Evolutionary conservation across 2,113 vertebrate species (phyloP).

Genomic region (Xenopus laevis): DNA sequence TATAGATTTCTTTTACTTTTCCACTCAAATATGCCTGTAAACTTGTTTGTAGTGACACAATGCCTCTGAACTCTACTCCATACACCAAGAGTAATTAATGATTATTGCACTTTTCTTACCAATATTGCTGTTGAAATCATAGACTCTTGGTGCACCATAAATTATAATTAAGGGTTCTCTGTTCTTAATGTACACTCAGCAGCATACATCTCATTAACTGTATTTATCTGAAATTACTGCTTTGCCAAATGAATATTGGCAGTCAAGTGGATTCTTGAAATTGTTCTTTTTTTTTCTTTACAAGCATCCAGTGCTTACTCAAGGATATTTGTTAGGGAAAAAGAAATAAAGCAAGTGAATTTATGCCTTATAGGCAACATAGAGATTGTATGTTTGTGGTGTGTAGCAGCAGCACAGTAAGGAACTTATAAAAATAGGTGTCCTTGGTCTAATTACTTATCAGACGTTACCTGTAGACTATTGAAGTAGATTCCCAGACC

Average conservation of each 20-base stretch:
- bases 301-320: background rate
- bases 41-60: background rate
- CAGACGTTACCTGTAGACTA: no score
- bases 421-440: no score
- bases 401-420: no score
- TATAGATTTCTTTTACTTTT: background rate
- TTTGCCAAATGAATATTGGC: slow-evolving; percentile 42
- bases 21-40: background rate
- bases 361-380: no score
- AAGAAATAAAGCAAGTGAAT: no score
- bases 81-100: slow-evolving; percentile 17
- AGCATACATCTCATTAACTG: slow-evolving; percentile 37
- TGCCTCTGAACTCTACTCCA: background rate
- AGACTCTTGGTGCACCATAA: slow-evolving; percentile 33
- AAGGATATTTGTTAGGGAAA: no score
- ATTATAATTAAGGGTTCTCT: slow-evolving; percentile 38
- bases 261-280: slow-evolving; percentile 41
- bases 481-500: no score
- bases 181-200: slow-evolving; percentile 31
- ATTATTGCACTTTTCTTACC: slow-evolving; percentile 7
- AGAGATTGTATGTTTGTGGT: no score
- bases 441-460: no score
- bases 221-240: slow-evolving; percentile 42
- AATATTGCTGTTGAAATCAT: slow-evolving; percentile 23
- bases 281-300: slow-evolving; percentile 11